Evolutionary conservation across 2,113 vertebrate genomes (phyloP), one percentile per base, ranked within the genome.

Genomic region (Saccopteryx leptura): DNA sequence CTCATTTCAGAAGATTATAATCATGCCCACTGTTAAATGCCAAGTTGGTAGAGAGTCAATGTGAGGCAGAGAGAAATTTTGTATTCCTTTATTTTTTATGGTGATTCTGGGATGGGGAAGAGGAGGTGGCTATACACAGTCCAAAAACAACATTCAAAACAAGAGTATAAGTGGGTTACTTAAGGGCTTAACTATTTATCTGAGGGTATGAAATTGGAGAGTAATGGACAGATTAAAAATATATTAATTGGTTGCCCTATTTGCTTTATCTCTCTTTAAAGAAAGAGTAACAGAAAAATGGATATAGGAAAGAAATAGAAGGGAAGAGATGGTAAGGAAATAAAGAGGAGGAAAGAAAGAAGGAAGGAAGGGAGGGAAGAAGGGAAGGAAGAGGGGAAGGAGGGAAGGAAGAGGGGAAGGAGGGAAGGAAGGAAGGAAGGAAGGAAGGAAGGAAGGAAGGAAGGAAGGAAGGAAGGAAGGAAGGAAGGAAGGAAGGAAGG

Each of bases 241-340:
- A 31, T 18, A 7, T 63, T 69, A 54, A 26, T 7, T 71, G 11
- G 14, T 26, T 46, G 3, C 48, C 50, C 17, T 83, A 26, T 71
- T 83, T 63, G 7, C 15, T 93, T 89, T 14, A 58, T 54, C 39
- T 93, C 75, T 61, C 31, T 91, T 82, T 63, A 46, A 81, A 87
- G 31, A 46, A 75, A 68, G 17, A 88, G 65, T 39, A 3, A 39
- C 21, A 46, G 23, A n/a, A 88, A 88, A 28, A 93, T 26, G 3
- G 4, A 66, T 8, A 79, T 82, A 72, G 33, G 5, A 50, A 58
- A 50, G 9, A 3, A 11, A n/a, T 7, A 9, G 8, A 11, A 2
- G 23, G 8, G 5, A 52, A 8, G 1, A 39, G 39, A 39, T 3
- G 39, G 39, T 39, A 39, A 3, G 39, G 48, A 7, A 31, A 28